A percentile compares a stretch with the other conserved stretches of the same genome.
These are phyloP conservation scores for Horisme vitalbata DNA, from an alignment of 2,888 invertebrate species.

Conservation along the genomic window DNA sequence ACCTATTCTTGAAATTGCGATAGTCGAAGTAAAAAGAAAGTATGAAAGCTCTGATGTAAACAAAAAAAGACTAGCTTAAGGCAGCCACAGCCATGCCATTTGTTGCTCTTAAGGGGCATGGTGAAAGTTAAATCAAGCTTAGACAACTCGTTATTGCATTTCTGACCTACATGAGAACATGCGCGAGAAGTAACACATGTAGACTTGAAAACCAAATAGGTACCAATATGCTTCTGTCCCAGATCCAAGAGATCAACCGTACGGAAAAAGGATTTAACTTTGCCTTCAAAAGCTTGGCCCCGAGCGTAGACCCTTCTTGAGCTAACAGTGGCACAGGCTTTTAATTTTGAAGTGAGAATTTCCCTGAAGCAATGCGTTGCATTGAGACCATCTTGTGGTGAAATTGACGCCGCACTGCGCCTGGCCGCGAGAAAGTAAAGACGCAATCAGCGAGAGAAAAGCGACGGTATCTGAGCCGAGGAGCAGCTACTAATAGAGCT, in stretches of 20 bases:
- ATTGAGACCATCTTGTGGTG: slow-evolving; percentile 55
- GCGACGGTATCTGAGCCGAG: slow-evolving; percentile 51
- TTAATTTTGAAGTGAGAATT: slow-evolving; percentile 34
- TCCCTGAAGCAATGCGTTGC: slow-evolving; percentile 47
- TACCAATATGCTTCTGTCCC: slow-evolving; percentile 15
- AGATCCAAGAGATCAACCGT: slow-evolving; percentile 9
- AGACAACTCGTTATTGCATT: slow-evolving; percentile 52
- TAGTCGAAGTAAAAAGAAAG: slow-evolving; percentile 27
- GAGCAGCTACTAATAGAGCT: slow-evolving; percentile 61
- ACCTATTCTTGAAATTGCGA: slow-evolving; percentile 3
- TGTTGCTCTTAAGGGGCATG: slow-evolving; percentile 51
- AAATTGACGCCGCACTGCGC: slow-evolving; percentile 48
- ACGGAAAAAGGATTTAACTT: slow-evolving; percentile 12
- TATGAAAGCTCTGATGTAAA: slow-evolving; percentile 40
- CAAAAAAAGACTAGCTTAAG: slow-evolving; percentile 54
- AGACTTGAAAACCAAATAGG: no score
- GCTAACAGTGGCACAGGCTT: slow-evolving; percentile 22
- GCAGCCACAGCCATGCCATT: slow-evolving; percentile 51
- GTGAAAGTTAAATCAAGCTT: slow-evolving; percentile 60
- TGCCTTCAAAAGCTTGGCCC: slow-evolving; percentile 16
- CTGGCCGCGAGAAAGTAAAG: slow-evolving; percentile 69
- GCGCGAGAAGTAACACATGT: slow-evolving; percentile 20
- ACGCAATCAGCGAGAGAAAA: slow-evolving; percentile 77
- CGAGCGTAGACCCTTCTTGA: slow-evolving; percentile 13
- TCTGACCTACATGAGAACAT: slow-evolving; percentile 39